phyloP scores from a whole-genome alignment of 2,113 vertebrate species.

The Ailuropoda melanoleuca region DNA sequence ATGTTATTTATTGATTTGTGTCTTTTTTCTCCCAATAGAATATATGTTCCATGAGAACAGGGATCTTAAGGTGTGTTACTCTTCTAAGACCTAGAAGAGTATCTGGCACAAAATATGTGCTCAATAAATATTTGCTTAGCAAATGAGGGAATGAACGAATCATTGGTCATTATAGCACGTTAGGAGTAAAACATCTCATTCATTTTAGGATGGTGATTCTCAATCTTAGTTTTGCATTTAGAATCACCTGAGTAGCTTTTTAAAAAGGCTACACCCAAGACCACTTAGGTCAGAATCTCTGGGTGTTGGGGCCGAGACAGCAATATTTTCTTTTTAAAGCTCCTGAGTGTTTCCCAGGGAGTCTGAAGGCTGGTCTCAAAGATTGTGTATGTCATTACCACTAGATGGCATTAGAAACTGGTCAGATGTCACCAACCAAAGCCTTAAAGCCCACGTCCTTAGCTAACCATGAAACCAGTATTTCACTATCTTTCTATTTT shows the following conservation, averaged over 20 bases:
- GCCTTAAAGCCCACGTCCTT: not conserved
- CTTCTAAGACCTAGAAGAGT: not conserved
- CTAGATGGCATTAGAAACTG: conserved; percentile 28
- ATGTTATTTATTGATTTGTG: not conserved
- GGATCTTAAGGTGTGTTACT: not conserved
- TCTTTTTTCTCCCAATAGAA: not conserved
- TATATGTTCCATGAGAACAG: not conserved
- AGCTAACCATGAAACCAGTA: not conserved
- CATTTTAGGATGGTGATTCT: not conserved
- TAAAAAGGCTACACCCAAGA: not conserved
- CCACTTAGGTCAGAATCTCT: not conserved
- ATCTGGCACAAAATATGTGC: not conserved
- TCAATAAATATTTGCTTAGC: not conserved
- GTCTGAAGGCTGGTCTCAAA: not conserved
- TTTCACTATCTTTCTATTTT: not conserved
- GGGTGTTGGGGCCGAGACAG: not conserved
- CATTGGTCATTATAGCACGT: not conserved
- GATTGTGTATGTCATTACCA: not conserved
- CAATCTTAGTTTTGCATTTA: not conserved
- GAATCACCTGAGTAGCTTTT: not conserved
- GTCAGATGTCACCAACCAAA: not conserved
- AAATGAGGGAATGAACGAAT: not conserved
- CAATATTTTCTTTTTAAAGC: not conserved
- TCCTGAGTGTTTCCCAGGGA: not conserved
- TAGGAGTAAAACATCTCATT: not conserved